These are phyloP conservation scores for Drosophila saltans DNA, from an alignment of 1,140 invertebrate genomes.

Conservation along the genomic window DNA sequence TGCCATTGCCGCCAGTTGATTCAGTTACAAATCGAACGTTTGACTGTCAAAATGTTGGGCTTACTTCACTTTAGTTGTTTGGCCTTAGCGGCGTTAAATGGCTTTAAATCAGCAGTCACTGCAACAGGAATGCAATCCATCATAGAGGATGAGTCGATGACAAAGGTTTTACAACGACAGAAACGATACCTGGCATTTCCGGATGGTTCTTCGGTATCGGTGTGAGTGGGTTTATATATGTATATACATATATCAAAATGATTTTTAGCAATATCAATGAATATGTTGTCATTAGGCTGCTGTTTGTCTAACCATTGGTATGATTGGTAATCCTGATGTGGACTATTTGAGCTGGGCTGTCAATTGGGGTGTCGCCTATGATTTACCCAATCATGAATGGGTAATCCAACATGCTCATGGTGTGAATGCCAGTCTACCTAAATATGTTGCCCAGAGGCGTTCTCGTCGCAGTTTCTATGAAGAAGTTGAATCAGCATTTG, in stretches of 20 bases:
- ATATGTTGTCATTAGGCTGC: conserved; percentile 55
- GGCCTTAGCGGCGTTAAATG: neutral
- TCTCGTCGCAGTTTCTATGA: conserved; percentile 88
- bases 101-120: neutral
- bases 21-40: conserved; percentile 49
- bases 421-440: conserved; percentile 69
- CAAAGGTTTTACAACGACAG: conserved; percentile 61
- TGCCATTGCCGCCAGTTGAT: neutral
- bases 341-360: conserved; percentile 79
- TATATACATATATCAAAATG: neutral
- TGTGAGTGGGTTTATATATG: conserved; percentile 46
- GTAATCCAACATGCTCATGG: conserved; percentile 84
- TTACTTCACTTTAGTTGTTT: conserved; percentile 11
- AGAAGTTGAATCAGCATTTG: conserved; percentile 87
- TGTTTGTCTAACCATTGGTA: conserved; percentile 77
- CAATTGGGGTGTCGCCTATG: conserved; percentile 91
- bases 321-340: conserved; percentile 77
- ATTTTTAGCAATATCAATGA: neutral
- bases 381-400: conserved; percentile 88
- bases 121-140: neutral
- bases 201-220: conserved; percentile 82
- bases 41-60: conserved; percentile 41
- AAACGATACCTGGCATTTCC: conserved; percentile 82
- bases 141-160: conserved; percentile 30
- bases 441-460: conserved; percentile 85